A percentile compares a stretch with the other conserved stretches of the same genome.
Evolutionary conservation across 2,888 invertebrate genomes (phyloP).

Genomic region (Drosophila aldrichi): DNA sequence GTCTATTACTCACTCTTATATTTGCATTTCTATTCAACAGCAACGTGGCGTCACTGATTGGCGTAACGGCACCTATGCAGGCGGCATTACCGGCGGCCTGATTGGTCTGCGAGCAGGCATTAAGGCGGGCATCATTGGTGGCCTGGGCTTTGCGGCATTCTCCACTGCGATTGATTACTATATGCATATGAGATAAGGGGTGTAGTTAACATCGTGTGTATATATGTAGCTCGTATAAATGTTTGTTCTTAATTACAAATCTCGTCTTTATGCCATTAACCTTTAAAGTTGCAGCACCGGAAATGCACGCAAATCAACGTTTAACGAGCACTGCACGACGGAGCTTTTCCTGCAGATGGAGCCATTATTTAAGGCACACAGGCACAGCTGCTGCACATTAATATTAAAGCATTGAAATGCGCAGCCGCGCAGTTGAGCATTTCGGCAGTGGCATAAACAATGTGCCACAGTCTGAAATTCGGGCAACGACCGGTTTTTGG

Average conservation of each 20-base stretch:
- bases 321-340: constrained; percentile 58
- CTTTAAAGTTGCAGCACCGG: constrained; percentile 28
- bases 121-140: constrained; percentile 96
- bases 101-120: constrained; percentile 96
- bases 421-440: constrained; percentile 18
- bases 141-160: constrained; percentile 98
- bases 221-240: constrained; percentile 49
- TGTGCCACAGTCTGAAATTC: constrained; percentile 73
- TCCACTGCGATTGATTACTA: constrained; percentile 99
- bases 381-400: constrained; percentile 57
- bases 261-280: constrained; percentile 6
- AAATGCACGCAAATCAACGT: constrained; percentile 20
- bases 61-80: constrained; percentile 98
- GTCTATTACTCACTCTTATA: background rate
- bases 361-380: constrained; percentile 27
- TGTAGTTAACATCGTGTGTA: background rate
- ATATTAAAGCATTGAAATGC: constrained; percentile 53
- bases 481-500: constrained; percentile 70
- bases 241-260: constrained; percentile 56
- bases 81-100: constrained; percentile 96
- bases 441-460: constrained; percentile 64
- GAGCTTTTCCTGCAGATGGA: constrained; percentile 38
- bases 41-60: constrained; percentile 97
- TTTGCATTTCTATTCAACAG: constrained; percentile 76
- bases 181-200: constrained; percentile 88